A percentile compares a stretch with the other conserved stretches of the same genome.
These are phyloP conservation scores for Halictus quadricinctus DNA, from an alignment of 2,888 invertebrate genomes.

Conservation along the genomic window DNA sequence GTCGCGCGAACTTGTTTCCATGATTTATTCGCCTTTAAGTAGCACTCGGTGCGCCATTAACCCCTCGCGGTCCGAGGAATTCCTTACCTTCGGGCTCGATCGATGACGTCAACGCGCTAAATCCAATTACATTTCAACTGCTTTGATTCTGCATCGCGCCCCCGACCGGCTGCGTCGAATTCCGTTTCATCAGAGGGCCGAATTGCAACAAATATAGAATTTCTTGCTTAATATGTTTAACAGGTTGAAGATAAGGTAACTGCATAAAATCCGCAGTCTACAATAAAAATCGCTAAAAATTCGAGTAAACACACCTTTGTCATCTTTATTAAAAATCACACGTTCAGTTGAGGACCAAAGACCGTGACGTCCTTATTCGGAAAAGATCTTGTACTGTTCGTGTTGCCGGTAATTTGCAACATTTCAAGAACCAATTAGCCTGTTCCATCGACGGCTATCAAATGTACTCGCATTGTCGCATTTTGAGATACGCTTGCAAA, in stretches of 20 bases:
- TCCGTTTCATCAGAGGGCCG: background rate
- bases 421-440: background rate
- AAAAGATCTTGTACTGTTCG: too few species aligned
- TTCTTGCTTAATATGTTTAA: too few species aligned
- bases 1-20: slow-evolving; percentile 47
- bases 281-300: too few species aligned
- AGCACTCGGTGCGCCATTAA: slow-evolving; percentile 38
- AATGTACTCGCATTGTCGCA: background rate
- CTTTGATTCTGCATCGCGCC: background rate
- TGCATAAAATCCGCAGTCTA: too few species aligned
- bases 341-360: too few species aligned
- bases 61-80: background rate
- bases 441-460: too few species aligned
- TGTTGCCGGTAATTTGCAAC: background rate
- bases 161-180: background rate
- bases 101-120: slow-evolving; percentile 2
- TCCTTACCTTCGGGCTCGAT: background rate
- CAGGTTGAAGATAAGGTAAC: too few species aligned
- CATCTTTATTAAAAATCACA: too few species aligned
- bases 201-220: too few species aligned
- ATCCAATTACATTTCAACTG: background rate
- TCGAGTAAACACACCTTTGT: too few species aligned
- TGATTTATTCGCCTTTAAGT: slow-evolving; percentile 62
- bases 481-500: background rate
- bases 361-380: too few species aligned